Evolutionary conservation across 2,113 vertebrate genomes (phyloP), one percentile per base, ranked within the genome.

Genomic region (Manacus vitellinus): DNA sequence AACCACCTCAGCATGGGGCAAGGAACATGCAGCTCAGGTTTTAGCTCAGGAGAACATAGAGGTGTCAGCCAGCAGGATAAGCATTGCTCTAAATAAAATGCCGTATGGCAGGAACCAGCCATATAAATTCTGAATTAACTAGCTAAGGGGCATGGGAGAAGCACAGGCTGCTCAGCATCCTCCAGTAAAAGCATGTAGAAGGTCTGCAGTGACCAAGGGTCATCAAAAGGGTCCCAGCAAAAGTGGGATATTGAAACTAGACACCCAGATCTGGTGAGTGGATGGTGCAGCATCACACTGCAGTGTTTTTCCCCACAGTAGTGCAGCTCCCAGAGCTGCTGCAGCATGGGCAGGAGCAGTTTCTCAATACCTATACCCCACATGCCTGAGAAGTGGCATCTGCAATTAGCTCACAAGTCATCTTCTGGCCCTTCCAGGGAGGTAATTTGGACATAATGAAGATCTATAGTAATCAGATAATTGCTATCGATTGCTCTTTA

Each of bases 391-490:
- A 83, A 43, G 47, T 95, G 86, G 77, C 51, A 12, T 67, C 87
- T 95, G 84, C 85, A 96, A 78, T 97, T 96, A 96, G 90, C 68
- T 91, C 92, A 93, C 73, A 17, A 90, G 94, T 95, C 75, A 47
- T 97, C 96, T 94, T 96, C 92, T 89, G 96, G 95, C 94, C 80
- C 89, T 97, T 97, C 90, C 95, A 94, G 92, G 85, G 86, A 97
- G 96, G 91, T 97, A 98, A 98, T 98, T 95, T 97, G 93, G 79
- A 91, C 91, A 51, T 98, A 98, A 98, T 98, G 97, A 98, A 98
- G 97, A 97, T 98, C 97, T 98, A 95, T 97, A 96, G 97, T 97
- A 97, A 98, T 98, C 97, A 98, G 97, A 97, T 98, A 98, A 98
- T 98, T 98, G 94, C 92, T 97, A 98, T 98, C 3, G 97, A 98